A percentile compares a stretch with the other conserved stretches of the same genome.
Conservation (phyloP, 2,888 invertebrate species). For the Diplolepis rosae region DNA sequence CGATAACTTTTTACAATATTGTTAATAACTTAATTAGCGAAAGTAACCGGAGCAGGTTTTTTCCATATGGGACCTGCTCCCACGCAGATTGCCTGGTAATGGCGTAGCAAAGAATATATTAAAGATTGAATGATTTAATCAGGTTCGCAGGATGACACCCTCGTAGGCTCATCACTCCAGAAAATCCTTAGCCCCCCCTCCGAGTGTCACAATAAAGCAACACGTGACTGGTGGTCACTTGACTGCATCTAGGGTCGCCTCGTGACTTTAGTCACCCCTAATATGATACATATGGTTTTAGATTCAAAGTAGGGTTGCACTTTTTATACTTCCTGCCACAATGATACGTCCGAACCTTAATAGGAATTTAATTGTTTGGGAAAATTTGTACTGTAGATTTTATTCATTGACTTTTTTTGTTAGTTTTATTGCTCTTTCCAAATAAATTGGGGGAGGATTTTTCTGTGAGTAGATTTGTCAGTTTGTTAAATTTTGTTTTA, state of each 20-base stretch:
- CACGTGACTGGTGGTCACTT: constrained; percentile 68
- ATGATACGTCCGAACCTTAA: constrained; percentile 47
- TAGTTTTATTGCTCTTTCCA: neutral
- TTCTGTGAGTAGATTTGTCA: neutral
- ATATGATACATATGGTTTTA: constrained; percentile 45
- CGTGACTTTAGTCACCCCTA: constrained; percentile 53
- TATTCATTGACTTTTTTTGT: neutral
- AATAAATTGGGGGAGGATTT: neutral
- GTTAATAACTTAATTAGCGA: too few relatives aligned
- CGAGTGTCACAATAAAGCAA: constrained; percentile 67
- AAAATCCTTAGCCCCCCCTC: constrained; percentile 46
- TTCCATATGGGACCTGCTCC: constrained; percentile 48
- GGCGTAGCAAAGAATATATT: constrained; percentile 61
- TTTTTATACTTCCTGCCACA: constrained; percentile 35
- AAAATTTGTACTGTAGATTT: constrained; percentile 33
- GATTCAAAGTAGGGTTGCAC: constrained; percentile 52
- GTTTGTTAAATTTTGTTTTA: too few relatives aligned
- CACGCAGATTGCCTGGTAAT: constrained; percentile 69
- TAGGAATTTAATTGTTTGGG: constrained; percentile 60
- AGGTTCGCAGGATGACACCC: constrained; percentile 54
- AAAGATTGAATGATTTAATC: constrained; percentile 54
- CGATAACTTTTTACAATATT: too few relatives aligned
- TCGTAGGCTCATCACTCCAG: constrained; percentile 53
- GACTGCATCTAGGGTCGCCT: constrained; percentile 52
- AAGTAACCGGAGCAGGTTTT: neutral